Base-by-base conservation (phyloP, 92 coral and sea anemone species). In the Paragorgia papillata region DNA sequence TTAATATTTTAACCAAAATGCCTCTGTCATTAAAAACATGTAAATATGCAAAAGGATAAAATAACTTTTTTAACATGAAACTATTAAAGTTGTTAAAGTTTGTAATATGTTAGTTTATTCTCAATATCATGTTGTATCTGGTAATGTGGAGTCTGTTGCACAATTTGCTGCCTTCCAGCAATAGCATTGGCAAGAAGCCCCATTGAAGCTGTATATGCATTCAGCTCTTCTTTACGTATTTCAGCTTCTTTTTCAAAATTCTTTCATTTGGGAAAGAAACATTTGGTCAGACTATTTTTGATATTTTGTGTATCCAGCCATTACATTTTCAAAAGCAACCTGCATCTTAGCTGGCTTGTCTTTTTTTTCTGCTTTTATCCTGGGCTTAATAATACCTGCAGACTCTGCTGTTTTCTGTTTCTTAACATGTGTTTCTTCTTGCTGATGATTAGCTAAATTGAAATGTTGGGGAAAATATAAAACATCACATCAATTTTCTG, bases 121-220 rank as follows among this genome's bases (percentile, higher is more conserved):
- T 62, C 43, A 62, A 62, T 62, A 62, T 62, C 68, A 62, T 62
- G 68, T 34, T 62, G 69, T 31, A 62, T 9, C 34, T 62, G 14
- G 39, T 62, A 62, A 62, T 12, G 39, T 31, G 69, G 43, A 37
- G 43, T 37, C 43, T 37, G 43, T 62, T 62, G 69, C 21, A 62
- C 69, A 62, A 44, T 39, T 44, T 62, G 73, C 14, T 48, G 25
- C 30, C 73, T 65, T 20, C 75, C 83, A 40, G 83, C 75, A 50
- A 79, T 48, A 0, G 83, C 83, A 50, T 54, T 65, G 0, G 76
- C 76, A 58, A 65, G 83, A 69, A 79, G 61, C 30, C 49, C 76
- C 73, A 79, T 50, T 39, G 75, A 51, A 65, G 33, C 76, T 22
- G 70, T 79, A 27, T 50, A 79, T 19, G 76, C 75, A 9, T 17